Evolutionary conservation across 2,888 invertebrate genomes (phyloP), one percentile per base, ranked within the genome.

Genomic region (Agapostemon virescens): DNA sequence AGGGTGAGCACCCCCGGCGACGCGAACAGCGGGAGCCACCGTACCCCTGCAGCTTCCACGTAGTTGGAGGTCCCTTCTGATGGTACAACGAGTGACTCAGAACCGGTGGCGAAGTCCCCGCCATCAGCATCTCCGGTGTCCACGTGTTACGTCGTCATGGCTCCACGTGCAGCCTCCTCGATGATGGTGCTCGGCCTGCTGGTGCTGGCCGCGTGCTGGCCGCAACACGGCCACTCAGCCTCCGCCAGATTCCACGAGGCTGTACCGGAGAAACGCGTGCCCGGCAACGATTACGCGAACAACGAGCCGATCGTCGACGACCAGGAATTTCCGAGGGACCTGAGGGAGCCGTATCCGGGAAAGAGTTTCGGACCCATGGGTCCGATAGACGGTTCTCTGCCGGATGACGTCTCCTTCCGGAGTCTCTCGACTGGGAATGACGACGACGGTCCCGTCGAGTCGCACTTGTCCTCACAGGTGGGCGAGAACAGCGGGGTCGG

Each of bases 291-390:
- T 11, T 85, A 81, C 49, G 82, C 89, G 49, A 84, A 88, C 83
- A 89, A 90, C 66, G 90, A 89, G 5, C 90, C 90, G 4, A 86
- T 85, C 64, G 81, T 79, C 45, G 89, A 90, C 81, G 87, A 89
- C 58, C 88, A 86, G 23, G 91, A 89, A 11, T 71, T 90, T 23
- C 89, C 90, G 0, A 72, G 82, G 0, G 87, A 90, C 69, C 84
- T 88, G 13, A 74, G 87, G 33, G 84, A 89, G 20, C 88, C 90
- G 0, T 95, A 94, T 89, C 94, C 95, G 1, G 95, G 95, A 7
- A 91, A 94, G 85, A 94, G 93, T 38, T 95, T 95, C 87, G 95
- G 95, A 0, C 94, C 95, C 26, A 94, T 95, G 94, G 95, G 95
- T 2, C 94, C 94, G 4, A 93, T 94, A 82, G 93, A 92, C 58